Evolutionary conservation across 2,888 invertebrate genomes (phyloP), one percentile per base, ranked within the genome.

Genomic region (Agrochola lychnidis): DNA sequence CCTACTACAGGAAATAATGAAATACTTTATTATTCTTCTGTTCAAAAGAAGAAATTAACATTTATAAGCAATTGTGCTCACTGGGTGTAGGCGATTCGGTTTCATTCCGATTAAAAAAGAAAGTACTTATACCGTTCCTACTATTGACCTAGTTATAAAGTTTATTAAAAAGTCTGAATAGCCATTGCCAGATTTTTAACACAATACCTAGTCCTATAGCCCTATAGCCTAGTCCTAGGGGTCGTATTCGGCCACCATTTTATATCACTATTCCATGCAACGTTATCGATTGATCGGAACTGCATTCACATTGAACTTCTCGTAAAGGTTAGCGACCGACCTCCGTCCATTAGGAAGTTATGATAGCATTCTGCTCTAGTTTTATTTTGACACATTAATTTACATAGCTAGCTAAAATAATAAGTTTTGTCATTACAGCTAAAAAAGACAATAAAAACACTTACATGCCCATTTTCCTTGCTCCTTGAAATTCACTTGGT

Each of bases 381-480:
- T 61, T 40, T 30, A 48, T 51, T 51, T 19, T 51, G 4, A 56
- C 22, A 25, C 2, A 14, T 57, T 1, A 1, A 36, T 56, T 69
- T n/a, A 25, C 10, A 14, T 36, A 25, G 5, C 1, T 40, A 48
- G 14, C 19, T n/a, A n/a, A 14, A 64, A 53, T 2, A 59, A 0
- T 74, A 14, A 3, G 14, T 19, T 4, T 19, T 22, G 12, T 25
- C 42, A 57, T 57, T 56, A 63, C 12, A 19, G 5, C 1, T 16
- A 36, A 12, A 1, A 53, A 22, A 42, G 9, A 7, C 0, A n/a
- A 19, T 45, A 57, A 61, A 59, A 51, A 61, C 86, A 97, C 98
- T 97, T 95, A 98, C 98, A 97, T 94, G 98, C 98, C 98, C 98
- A 98, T 95, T 97, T 97, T 89, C 98, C 98, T 91, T 97, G 97